Evolutionary conservation across 2,888 invertebrate genomes (phyloP).

Genomic region (Plusia festucae): DNA sequence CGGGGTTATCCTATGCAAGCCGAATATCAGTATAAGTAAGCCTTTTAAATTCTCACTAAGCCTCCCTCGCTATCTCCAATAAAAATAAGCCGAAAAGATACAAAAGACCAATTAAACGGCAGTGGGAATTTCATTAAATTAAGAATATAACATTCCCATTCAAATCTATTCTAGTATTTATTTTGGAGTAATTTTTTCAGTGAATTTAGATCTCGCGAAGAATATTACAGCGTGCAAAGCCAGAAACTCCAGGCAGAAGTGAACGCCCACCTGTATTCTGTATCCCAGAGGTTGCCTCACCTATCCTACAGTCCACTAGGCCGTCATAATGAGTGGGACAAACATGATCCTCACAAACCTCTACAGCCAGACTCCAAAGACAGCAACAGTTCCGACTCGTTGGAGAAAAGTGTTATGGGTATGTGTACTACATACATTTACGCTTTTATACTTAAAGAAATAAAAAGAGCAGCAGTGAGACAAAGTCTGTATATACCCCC

Average conservation of each 20-base stretch:
- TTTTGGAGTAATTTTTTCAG: slow-evolving; percentile 66
- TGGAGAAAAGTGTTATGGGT: slow-evolving; percentile 89
- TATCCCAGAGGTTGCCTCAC: slow-evolving; percentile 89
- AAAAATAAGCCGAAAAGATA: too few species aligned
- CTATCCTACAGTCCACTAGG: slow-evolving; percentile 85
- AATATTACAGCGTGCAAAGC: slow-evolving; percentile 86
- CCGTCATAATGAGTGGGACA: slow-evolving; percentile 86
- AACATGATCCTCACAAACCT: slow-evolving; percentile 84
- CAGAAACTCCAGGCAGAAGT: slow-evolving; percentile 87
- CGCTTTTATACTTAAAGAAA: neutral
- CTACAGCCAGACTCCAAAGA: slow-evolving; percentile 86
- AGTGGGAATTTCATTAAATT: neutral
- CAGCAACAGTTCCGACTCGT: slow-evolving; percentile 86
- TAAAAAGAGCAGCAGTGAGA: too few species aligned
- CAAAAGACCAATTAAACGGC: too few species aligned
- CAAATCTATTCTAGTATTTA: neutral
- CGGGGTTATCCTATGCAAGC: slow-evolving; percentile 89
- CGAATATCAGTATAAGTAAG: slow-evolving; percentile 90
- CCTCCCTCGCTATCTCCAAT: too few species aligned
- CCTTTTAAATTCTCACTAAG: neutral
- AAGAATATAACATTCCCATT: neutral
- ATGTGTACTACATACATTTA: slow-evolving; percentile 12
- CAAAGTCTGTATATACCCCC: too few species aligned
- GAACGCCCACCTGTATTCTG: slow-evolving; percentile 89
- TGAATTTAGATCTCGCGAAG: slow-evolving; percentile 86